Evolutionary conservation across 2,797 vertebrate species (phyloP).

Genomic region (Apogon hyalosoma): DNA sequence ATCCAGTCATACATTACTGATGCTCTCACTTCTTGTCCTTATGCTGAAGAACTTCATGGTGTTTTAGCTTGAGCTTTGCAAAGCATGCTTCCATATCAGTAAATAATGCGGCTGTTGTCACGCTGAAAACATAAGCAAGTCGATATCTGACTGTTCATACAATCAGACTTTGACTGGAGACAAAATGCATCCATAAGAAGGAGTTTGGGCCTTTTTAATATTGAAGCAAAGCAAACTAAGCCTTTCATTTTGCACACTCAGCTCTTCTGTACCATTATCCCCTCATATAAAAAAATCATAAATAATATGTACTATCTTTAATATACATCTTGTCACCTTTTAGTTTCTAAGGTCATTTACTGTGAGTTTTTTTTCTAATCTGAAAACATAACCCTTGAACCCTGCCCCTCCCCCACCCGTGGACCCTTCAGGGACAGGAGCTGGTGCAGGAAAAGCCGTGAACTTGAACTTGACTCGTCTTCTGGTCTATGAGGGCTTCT

Average conservation of each 20-base stretch:
- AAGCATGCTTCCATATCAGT: slow-evolving; percentile 25
- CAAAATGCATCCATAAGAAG: neutral
- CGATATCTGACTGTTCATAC: neutral
- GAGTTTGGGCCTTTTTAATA: neutral
- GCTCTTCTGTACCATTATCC: neutral
- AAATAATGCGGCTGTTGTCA: slow-evolving; percentile 27
- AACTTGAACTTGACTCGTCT: slow-evolving; percentile 87
- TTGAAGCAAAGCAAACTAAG: neutral
- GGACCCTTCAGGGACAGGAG: slow-evolving; percentile 35
- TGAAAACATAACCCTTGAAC: slow-evolving; percentile 28
- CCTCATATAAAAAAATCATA: neutral
- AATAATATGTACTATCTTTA: slow-evolving; percentile 3
- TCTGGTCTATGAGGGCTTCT: slow-evolving; percentile 13
- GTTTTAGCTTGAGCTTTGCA: slow-evolving; percentile 35
- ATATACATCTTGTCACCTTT: slow-evolving; percentile 11
- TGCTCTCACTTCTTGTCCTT: neutral
- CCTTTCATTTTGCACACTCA: slow-evolving; percentile 10
- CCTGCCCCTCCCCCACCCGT: neutral
- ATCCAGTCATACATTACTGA: neutral
- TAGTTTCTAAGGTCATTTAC: slow-evolving; percentile 9
- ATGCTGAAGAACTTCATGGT: neutral
- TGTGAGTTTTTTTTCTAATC: slow-evolving; percentile 5
- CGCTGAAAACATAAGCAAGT: slow-evolving; percentile 14
- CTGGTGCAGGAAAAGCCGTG: slow-evolving; percentile 67
- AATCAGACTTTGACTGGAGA: neutral